These are phyloP conservation scores for Brenthis daphne DNA, from an alignment of 2,888 invertebrate species.

Conservation along the genomic window DNA sequence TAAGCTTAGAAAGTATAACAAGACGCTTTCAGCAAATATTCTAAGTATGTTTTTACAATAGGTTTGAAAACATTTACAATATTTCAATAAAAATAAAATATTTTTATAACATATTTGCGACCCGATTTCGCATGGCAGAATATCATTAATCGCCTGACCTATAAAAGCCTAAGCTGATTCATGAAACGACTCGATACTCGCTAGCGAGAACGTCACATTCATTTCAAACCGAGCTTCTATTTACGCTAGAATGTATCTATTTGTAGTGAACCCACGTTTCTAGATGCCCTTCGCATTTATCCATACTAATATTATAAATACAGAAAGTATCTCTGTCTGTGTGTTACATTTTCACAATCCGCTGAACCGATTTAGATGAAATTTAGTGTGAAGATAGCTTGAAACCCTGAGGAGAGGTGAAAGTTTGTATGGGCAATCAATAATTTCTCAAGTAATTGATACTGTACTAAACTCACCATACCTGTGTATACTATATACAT, in stretches of 20 bases:
- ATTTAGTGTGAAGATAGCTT: no score
- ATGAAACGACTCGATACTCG: background rate
- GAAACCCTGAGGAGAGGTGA: no score
- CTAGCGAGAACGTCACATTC: background rate
- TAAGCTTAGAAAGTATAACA: background rate
- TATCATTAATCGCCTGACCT: constrained; percentile 18
- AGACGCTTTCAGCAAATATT: background rate
- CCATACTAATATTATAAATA: background rate
- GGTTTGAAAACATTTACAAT: background rate
- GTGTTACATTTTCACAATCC: no score
- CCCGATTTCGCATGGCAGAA: constrained; percentile 7
- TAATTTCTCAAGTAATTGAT: no score
- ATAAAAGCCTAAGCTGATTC: constrained; percentile 8
- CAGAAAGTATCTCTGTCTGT: background rate
- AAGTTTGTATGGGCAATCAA: no score
- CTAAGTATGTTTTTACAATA: background rate
- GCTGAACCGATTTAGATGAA: no score
- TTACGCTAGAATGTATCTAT: no score
- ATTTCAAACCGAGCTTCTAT: no score
- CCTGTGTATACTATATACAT: no score
- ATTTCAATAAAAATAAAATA: constrained; percentile 8
- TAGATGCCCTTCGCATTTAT: background rate
- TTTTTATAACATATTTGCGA: constrained; percentile 2
- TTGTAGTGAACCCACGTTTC: no score
- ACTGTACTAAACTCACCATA: no score